Base-by-base conservation (phyloP, 2,113 vertebrate genomes). In the Sinosuthora webbiana region DNA sequence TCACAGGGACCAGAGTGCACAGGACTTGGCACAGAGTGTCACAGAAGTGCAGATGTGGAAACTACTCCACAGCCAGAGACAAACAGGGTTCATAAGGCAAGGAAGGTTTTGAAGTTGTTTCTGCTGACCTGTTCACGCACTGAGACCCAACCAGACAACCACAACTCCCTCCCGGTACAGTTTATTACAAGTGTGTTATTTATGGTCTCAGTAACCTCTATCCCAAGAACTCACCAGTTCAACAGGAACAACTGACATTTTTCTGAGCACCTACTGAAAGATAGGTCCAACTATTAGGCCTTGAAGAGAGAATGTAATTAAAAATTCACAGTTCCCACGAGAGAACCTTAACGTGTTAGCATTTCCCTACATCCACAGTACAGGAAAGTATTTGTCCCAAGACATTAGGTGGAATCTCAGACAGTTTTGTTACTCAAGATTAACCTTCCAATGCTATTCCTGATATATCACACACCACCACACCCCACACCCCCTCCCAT, bases 21-120 rank as follows among this genome's bases (percentile, higher is more conserved):
- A 94, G 87, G 75, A 94, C 91, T 96, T 94, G 89, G 94, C 92
- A 82, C 47, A 63, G 20, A 7, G 3, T 11, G 19, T 83, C 44
- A 14, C 92, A 93, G 69, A 68, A 88, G 47, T 64, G 65, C 96
- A 98, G 96, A 97, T 97, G 97, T 97, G 83, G 83, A 97, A 96
- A 89, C 41, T 33, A 21, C 59, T 59, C 76, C 18, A 49, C 28
- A 78, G 94, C 84, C 95, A 95, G 77, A 79, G 68, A 78, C 42
- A 73, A 83, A 73, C 2, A 2, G 88, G 64, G 86, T 78, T 56
- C 42, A 6, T 79, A 53, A 44, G 47, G 90, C 74, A 87, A 83
- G 63, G 56, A 83, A 85, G 53, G 77, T 56, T 90, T 68, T 37
- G 42, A 93, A 88, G 57, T 77, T 37, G 67, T 93, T 82, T 77